Base-by-base conservation (phyloP, 2,797 vertebrate genomes). In the Echiichthys vipera region DNA sequence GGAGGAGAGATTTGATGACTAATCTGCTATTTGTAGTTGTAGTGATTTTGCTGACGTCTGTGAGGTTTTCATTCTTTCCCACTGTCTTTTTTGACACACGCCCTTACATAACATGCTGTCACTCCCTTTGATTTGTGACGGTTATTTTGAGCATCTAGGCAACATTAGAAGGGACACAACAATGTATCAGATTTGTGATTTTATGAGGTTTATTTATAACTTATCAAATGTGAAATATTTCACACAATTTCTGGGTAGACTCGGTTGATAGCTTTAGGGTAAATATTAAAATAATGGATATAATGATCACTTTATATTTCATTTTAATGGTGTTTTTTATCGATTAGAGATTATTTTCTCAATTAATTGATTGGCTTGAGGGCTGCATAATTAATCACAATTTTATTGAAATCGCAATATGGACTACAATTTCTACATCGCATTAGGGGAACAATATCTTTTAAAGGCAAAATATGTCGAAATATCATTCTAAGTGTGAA, bases 1-100 rank as follows among this genome's bases (percentile, higher is more conserved):
- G 58, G 24, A 66, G 34, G n/a, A 64, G 24, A 37, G 49, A 62
- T 84, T 71, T 71, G 58, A 76, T 86, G 85, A 86, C 75, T 84
- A 66, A 84, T 72, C 56, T 34, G 66, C 65, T 51, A 36, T 83
- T 83, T 83, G 68, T 57, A 65, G 65, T 66, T 46, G 63, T 34
- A 59, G 51, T 47, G 51, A 57, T 59, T 82, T 70, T 71, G 64
- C 76, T 88, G 71, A 74, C 27, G 25, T 74, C 53, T 65, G 18
- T 65, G 53, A 72, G 68, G 57, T 81, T 77, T 83, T 79, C 49
- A 22, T 63, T 83, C 36, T 74, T 73, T 46, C 61, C 59, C 56
- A 36, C 59, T 12, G 37, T 43, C 42, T 39, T 59, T 72, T 63
- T 71, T 73, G 25, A 67, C 36, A 15, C 30, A 17, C 24, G 11